These are phyloP conservation scores for Caenorhabditis parvicauda DNA, from an alignment of 2,888 invertebrate genomes.

Conservation along the genomic window DNA sequence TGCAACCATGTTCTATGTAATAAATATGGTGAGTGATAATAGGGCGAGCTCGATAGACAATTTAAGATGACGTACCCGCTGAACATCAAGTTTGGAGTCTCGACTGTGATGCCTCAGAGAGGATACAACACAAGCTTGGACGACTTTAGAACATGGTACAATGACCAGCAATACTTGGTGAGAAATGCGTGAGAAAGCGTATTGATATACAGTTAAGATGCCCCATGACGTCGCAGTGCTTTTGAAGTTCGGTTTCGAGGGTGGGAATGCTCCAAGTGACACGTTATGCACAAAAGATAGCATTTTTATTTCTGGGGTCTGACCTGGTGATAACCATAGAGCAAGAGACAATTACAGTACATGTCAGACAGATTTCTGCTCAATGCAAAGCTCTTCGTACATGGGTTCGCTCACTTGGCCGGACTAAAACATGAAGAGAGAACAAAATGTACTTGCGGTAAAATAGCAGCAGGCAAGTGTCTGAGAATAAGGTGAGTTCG, in stretches of 20 bases:
- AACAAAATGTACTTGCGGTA: conserved; percentile 29
- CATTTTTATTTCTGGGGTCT: conserved; percentile 40
- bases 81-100: conserved; percentile 31
- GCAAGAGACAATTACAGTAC: conserved; percentile 19
- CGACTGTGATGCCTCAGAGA: conserved; percentile 35
- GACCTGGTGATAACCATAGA: not conserved
- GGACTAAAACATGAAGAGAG: conserved; percentile 36
- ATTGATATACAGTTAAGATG: conserved; percentile 2
- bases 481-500: conserved; percentile 32
- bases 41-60: not conserved
- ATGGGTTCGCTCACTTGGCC: conserved; percentile 41
- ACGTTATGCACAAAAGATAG: conserved; percentile 35
- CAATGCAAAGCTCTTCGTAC: conserved; percentile 41
- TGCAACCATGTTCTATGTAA: conserved; percentile 31
- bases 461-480: conserved; percentile 29
- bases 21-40: conserved; percentile 29
- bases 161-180: conserved; percentile 26
- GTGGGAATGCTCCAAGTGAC: conserved; percentile 40
- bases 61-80: conserved; percentile 39
- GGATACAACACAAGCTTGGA: conserved; percentile 35
- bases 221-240: conserved; percentile 39
- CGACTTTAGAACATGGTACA: conserved; percentile 37
- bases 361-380: conserved; percentile 30
- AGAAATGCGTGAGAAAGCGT: not conserved
- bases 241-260: conserved; percentile 39